These are phyloP conservation scores for Zaprionus inermis DNA, from an alignment of 1,140 invertebrate genomes.

Conservation along the genomic window DNA sequence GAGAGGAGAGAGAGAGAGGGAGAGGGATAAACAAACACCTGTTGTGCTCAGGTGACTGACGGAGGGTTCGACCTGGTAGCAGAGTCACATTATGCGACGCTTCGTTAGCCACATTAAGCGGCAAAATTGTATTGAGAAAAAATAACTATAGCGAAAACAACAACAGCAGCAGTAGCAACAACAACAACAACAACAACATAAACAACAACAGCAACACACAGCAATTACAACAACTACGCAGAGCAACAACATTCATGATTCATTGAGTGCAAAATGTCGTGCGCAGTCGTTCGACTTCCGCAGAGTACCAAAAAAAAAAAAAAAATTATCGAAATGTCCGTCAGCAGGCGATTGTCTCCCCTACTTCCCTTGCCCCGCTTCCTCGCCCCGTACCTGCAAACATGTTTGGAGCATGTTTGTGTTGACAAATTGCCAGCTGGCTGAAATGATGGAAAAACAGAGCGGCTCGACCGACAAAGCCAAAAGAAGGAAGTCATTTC, in stretches of 20 bases:
- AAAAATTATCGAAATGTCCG: conserved; percentile 46
- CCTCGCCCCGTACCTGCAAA: background rate
- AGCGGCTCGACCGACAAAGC: background rate
- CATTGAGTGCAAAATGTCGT: conserved; percentile 75
- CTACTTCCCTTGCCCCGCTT: background rate
- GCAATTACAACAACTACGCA: conserved; percentile 6
- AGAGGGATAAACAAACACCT: conserved; percentile 37
- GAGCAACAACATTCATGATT: conserved; percentile 60
- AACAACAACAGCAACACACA: conserved; percentile 20
- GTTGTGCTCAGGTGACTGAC: conserved; percentile 27
- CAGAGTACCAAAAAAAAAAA: conserved; percentile 28
- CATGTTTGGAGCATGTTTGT: conserved; percentile 34
- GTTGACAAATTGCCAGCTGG: conserved; percentile 70
- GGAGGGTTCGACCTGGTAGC: conserved; percentile 1
- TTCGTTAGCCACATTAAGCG: conserved; percentile 62
- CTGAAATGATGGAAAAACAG: conserved; percentile 27
- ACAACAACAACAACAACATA: background rate
- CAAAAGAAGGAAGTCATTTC: conserved; percentile 66
- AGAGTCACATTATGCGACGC: conserved; percentile 43
- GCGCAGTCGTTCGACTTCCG: conserved; percentile 64
- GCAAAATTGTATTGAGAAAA: conserved; percentile 59
- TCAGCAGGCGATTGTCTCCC: conserved; percentile 39
- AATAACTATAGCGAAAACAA: conserved; percentile 15
- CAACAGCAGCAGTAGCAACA: conserved; percentile 3
- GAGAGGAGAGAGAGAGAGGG: background rate